Percentiles rank a stretch among this genome's conserved stretches.
These are phyloP conservation scores for Andrena camellia DNA, from an alignment of 2,888 invertebrate genomes.

Conservation along the genomic window DNA sequence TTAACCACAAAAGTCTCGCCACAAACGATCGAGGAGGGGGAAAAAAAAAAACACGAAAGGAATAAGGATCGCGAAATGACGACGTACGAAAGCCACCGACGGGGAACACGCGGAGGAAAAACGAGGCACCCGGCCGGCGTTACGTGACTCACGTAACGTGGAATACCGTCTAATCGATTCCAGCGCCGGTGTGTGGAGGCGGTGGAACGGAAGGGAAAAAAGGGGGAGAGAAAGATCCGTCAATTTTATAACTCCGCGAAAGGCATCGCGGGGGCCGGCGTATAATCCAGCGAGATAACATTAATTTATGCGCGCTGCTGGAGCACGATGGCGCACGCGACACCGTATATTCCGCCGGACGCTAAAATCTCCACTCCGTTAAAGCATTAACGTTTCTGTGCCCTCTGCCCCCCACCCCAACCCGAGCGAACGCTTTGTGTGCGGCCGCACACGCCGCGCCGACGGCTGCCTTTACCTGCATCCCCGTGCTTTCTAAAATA, in stretches of 20 bases:
- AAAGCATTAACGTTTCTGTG: constrained; percentile 48
- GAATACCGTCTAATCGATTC: constrained; percentile 58
- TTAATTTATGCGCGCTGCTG: constrained; percentile 67
- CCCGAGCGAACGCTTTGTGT: not conserved
- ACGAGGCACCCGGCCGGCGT: not conserved
- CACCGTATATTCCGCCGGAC: constrained; percentile 38
- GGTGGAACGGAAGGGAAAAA: not conserved
- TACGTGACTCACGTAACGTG: constrained; percentile 65
- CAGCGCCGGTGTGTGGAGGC: not conserved
- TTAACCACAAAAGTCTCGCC: too few relatives aligned
- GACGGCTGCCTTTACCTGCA: constrained; percentile 2
- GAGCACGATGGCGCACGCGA: constrained; percentile 64
- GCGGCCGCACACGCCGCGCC: not conserved
- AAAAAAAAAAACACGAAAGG: too few relatives aligned
- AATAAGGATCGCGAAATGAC: too few relatives aligned
- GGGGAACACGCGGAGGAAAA: not conserved
- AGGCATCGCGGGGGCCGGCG: constrained; percentile 45
- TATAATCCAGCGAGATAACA: constrained; percentile 64
- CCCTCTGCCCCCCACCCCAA: not conserved
- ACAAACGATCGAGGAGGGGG: too few relatives aligned
- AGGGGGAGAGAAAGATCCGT: constrained; percentile 58
- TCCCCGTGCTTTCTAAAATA: constrained; percentile 48
- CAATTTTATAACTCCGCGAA: constrained; percentile 58
- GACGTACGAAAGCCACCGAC: too few relatives aligned
- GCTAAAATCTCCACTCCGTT: constrained; percentile 57